Conservation (phyloP, 2,797 vertebrate genomes). For the Streptopelia turtur region DNA sequence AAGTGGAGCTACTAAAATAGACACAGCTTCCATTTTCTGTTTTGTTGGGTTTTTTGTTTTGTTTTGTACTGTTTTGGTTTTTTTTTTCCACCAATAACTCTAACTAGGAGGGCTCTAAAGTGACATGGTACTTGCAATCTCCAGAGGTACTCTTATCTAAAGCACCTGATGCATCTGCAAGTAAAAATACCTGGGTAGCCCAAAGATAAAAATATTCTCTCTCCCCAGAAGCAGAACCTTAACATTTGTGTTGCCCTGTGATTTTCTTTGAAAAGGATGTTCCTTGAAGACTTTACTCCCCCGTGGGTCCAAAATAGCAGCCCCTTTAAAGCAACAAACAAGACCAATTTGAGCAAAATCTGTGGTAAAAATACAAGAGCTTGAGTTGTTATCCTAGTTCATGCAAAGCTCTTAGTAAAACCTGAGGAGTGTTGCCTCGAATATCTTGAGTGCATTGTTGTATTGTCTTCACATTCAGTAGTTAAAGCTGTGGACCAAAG, state of each 20-base stretch:
- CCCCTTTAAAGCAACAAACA: neutral
- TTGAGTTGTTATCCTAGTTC: neutral
- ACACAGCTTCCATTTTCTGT: fast-evolving
- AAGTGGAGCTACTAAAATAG: neutral
- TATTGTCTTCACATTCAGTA: neutral
- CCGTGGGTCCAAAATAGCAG: neutral
- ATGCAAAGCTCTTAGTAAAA: neutral
- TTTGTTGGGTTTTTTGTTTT: neutral
- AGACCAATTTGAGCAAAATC: neutral
- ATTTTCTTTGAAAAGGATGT: neutral
- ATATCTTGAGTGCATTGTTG: neutral
- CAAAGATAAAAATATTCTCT: neutral
- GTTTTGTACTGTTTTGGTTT: too few species aligned
- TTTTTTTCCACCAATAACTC: neutral
- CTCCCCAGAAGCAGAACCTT: neutral
- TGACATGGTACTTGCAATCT: neutral
- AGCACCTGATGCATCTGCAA: neutral
- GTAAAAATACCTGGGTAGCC: neutral
- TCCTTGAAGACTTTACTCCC: neutral
- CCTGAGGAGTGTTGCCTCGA: neutral
- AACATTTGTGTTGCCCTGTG: neutral
- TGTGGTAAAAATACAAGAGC: neutral
- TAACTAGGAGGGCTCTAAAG: neutral
- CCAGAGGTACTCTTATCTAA: neutral
- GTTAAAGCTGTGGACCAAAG: neutral